phyloP scores from a whole-genome alignment of 2,888 invertebrate genomes.

The Poecilus cupreus region DNA sequence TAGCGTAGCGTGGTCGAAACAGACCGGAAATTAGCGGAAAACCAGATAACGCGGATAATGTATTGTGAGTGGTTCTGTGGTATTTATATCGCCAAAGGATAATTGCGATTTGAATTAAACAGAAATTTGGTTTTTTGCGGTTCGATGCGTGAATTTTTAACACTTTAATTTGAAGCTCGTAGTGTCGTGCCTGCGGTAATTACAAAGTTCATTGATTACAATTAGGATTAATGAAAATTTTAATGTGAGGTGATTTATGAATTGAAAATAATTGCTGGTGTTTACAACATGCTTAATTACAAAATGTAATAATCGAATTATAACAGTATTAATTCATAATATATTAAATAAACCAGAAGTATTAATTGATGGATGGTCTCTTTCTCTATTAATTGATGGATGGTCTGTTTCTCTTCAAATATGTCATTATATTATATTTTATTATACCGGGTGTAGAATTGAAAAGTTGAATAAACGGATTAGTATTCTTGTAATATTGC shows the following conservation, averaged over 20 bases:
- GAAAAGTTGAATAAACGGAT: too few species aligned
- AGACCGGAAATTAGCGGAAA: conserved; percentile 23
- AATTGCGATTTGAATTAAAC: conserved; percentile 1
- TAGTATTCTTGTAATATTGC: too few species aligned
- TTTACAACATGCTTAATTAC: not conserved
- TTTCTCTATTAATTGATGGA: too few species aligned
- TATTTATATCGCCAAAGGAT: not conserved
- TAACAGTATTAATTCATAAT: too few species aligned
- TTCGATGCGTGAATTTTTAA: not conserved
- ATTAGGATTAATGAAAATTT: not conserved
- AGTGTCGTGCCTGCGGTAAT: not conserved
- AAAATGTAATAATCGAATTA: not conserved
- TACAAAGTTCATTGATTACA: not conserved
- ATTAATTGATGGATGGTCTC: too few species aligned
- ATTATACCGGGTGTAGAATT: too few species aligned
- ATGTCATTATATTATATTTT: too few species aligned
- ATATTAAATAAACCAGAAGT: too few species aligned
- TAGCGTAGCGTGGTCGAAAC: not conserved
- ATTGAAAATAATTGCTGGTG: not conserved
- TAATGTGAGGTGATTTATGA: not conserved
- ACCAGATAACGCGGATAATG: not conserved
- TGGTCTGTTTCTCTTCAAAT: too few species aligned
- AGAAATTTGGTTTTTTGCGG: not conserved
- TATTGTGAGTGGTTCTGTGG: conserved; percentile 5
- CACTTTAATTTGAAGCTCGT: not conserved